Evolutionary conservation across 2,888 invertebrate genomes (phyloP), one percentile per base, ranked within the genome.

Genomic region (Acanthosepion pharaonis): DNA sequence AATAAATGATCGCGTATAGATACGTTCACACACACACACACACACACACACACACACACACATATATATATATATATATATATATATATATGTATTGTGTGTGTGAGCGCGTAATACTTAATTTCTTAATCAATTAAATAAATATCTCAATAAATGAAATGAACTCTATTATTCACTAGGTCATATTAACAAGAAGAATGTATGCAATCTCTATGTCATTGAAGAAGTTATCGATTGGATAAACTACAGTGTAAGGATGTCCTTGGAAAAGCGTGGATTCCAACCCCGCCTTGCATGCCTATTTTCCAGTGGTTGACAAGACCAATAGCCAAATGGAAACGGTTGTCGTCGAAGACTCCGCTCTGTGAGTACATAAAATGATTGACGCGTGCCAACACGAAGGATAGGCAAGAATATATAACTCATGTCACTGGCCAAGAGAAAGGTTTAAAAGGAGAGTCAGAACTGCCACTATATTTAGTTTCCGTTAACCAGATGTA

Each of bases 351-450:
- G 78, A 4, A 33, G 33, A 78, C 78, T 5, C 78, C 11, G n/a
- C n/a, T 78, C 33, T n/a, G n/a, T 5, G 20, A 0, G 33, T 15
- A 78, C 15, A 11, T 11, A 78, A 15, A 33, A 78, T 78, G 78
- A 78, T 78, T 78, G 78, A 78, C 78, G n/a, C 18, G 78, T 78
- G 78, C 78, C 78, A 33, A 33, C n/a, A 33, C 33, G 33, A 78
- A 78, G 78, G 78, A n/a, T n/a, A 78, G 78, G 78, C 78, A n/a
- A 78, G 78, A 78, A 78, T n/a, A 78, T n/a, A 78, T 42, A n/a
- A 5, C 8, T 78, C 33, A 33, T 78, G n/a, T 5, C 11, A 9
- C n/a, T 78, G 78, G 78, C 78, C n/a, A 78, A n/a, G 11, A 33
- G 78, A 33, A 78, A 78, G 78, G 15, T 78, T 78, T 78, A 78